phyloP scores from a whole-genome alignment of 1,140 invertebrate species.

The Drosophila melanogaster region DNA sequence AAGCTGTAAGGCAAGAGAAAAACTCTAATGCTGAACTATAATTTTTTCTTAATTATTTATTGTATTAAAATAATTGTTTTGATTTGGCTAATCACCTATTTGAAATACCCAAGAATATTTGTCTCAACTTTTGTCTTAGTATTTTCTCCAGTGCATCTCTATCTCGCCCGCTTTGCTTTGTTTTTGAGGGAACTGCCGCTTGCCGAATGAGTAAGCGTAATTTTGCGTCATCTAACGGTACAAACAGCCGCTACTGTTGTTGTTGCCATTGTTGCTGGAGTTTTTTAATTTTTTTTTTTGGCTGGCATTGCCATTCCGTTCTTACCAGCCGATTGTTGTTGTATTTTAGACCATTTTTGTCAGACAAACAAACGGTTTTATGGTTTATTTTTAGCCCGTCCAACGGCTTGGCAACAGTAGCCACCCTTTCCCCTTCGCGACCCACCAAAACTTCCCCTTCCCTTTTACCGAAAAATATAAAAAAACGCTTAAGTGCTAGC shows the following conservation, averaged over 20 bases:
- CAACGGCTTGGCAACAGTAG: constrained; percentile 67
- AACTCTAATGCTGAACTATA: not conserved
- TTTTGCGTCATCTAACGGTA: constrained; percentile 82
- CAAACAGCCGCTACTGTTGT: constrained; percentile 73
- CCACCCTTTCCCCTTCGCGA: not conserved
- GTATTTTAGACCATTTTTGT: constrained; percentile 80
- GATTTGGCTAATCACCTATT: too few species aligned
- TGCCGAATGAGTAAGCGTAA: constrained; percentile 79
- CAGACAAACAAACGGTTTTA: constrained; percentile 78
- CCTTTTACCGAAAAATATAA: constrained; percentile 35
- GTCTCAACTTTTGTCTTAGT: not conserved
- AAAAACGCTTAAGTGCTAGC: constrained; percentile 55
- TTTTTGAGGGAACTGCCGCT: constrained; percentile 55
- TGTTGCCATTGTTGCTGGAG: constrained; percentile 62
- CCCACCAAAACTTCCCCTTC: not conserved
- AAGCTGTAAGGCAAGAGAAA: too few species aligned
- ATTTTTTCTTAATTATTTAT: not conserved
- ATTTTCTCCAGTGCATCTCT: constrained; percentile 16
- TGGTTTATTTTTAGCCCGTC: constrained; percentile 73
- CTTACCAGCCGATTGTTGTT: constrained; percentile 58
- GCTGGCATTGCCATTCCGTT: constrained; percentile 61
- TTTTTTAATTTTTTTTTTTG: constrained; percentile 51
- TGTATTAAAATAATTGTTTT: too few species aligned
- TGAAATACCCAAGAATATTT: too few species aligned
- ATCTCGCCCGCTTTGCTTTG: constrained; percentile 26